Percentiles rank a stretch among this genome's conserved stretches.
Conservation (phyloP, 1,140 invertebrate genomes). For the Drosophila saltans region DNA sequence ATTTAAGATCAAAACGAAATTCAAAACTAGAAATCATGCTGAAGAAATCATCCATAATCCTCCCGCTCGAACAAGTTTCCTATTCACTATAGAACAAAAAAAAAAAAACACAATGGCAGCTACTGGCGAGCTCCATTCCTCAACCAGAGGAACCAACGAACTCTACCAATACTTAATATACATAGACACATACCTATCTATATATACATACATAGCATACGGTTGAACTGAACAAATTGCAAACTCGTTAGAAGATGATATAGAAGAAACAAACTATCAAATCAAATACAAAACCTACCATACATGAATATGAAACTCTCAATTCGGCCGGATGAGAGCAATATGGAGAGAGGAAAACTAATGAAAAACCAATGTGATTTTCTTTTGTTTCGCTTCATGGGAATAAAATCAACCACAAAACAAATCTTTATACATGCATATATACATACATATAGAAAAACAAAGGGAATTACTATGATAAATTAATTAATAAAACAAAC, state of each 20-base stretch:
- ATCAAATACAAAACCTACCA: slow-evolving; percentile 5
- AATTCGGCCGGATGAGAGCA: slow-evolving; percentile 34
- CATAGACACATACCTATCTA: neutral
- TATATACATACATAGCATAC: slow-evolving; percentile 2
- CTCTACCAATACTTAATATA: slow-evolving; percentile 10
- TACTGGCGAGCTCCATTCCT: slow-evolving; percentile 10
- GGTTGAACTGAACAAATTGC: slow-evolving; percentile 17
- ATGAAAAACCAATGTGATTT: slow-evolving; percentile 67
- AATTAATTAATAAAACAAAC: slow-evolving; percentile 64
- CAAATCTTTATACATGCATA: slow-evolving; percentile 64
- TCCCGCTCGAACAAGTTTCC: slow-evolving; percentile 20
- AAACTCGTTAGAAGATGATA: neutral
- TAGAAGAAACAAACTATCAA: slow-evolving; percentile 7
- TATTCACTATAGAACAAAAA: slow-evolving; percentile 1
- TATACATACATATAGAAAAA: slow-evolving; percentile 56
- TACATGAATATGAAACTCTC: slow-evolving; percentile 9
- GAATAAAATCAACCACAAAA: slow-evolving; percentile 48
- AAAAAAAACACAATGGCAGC: neutral
- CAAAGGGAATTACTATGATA: slow-evolving; percentile 72
- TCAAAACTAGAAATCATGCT: slow-evolving; percentile 60
- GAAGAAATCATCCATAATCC: slow-evolving; percentile 55
- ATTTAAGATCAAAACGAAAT: slow-evolving; percentile 61
- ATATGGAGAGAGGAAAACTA: slow-evolving; percentile 33
- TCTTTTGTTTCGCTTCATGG: slow-evolving; percentile 67
- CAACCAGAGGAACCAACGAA: slow-evolving; percentile 19